Evolutionary conservation across 1,140 invertebrate genomes (phyloP).

Genomic region (Bombyx mandarina): DNA sequence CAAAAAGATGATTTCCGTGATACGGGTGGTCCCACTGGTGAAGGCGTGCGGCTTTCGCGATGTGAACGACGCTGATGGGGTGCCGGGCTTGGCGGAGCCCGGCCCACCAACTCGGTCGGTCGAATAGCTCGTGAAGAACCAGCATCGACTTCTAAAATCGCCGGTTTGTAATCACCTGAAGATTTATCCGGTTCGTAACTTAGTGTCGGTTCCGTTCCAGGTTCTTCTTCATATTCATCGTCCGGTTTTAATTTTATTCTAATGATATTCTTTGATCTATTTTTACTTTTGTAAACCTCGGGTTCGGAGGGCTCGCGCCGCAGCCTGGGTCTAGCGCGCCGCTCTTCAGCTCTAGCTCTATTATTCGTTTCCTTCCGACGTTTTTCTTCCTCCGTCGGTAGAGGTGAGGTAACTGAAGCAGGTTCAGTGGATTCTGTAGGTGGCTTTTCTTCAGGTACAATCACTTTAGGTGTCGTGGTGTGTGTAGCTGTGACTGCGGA

Average conservation of each 20-base stretch:
- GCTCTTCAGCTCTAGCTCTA: constrained; percentile 38
- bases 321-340: constrained; percentile 36
- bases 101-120: constrained; percentile 11
- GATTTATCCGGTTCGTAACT: constrained; percentile 10
- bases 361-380: constrained; percentile 44
- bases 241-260: constrained; percentile 77
- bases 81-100: constrained; percentile 13
- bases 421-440: constrained; percentile 1
- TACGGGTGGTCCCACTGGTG: constrained; percentile 65
- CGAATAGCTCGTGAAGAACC: constrained; percentile 12
- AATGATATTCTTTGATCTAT: constrained; percentile 68
- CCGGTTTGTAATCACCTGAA: constrained; percentile 52
- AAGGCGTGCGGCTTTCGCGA: constrained; percentile 58
- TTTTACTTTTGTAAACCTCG: constrained; percentile 36
- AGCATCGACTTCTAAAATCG: constrained; percentile 57
- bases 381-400: constrained; percentile 40
- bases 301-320: constrained; percentile 33
- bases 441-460: constrained; percentile 6
- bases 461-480: background rate
- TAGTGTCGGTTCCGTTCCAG: background rate
- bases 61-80: constrained; percentile 15
- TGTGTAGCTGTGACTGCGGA: constrained; percentile 4
- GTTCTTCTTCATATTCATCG: constrained; percentile 66
- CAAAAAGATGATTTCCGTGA: constrained; percentile 86
- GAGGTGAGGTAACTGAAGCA: constrained; percentile 1